Base-by-base conservation (phyloP, 2,888 invertebrate genomes). In the Drosophila paucipuncta region DNA sequence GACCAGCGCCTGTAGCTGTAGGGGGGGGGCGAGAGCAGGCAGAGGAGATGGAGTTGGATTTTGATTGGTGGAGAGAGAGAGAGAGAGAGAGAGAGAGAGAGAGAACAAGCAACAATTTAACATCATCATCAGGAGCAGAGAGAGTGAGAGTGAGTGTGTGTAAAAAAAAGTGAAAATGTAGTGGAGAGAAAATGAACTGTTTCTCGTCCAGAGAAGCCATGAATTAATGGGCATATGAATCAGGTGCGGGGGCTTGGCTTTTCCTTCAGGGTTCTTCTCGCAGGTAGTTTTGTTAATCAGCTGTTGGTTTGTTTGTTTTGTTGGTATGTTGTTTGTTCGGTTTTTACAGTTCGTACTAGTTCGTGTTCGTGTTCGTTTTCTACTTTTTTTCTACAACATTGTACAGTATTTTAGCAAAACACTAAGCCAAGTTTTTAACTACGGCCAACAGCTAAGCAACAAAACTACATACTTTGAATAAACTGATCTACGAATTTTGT, bases 1-100 rank as follows among this genome's bases (percentile, higher is more conserved):
- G 63, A 93, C 93, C 91, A 94, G 90, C 71, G 93, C 93, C 92
- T 94, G 93, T 83, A 94, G 92, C 93, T 94, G 91, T 88, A 76
- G 37, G 33, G 35, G 22, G 58, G 22, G 22, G 22, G 43, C 22
- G 43, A 11, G n/a, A 47, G 18, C 68, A 58, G 73, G 68, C 70
- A 74, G 68, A 70, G 66, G 70, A 52, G n/a, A 41, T n/a, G 68
- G 53, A 61, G 68, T 57, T 57, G 39, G n/a, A 57, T 57, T 39
- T 57, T 57, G 39, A 35, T 57, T 30, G 39, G 47, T 47, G 16
- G 25, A n/a, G 43, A 43, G 43, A 31, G 31, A 31, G 25, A 25
- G 25, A n/a, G 22, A 22, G 22, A 22, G 22, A 43, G 43, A 47
- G 43, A 43, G 43, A 43, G 43, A 43, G 18, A 57, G 57, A 35